Base-by-base conservation (phyloP, 1,140 invertebrate species). In the Drosophila gunungcola region DNA sequence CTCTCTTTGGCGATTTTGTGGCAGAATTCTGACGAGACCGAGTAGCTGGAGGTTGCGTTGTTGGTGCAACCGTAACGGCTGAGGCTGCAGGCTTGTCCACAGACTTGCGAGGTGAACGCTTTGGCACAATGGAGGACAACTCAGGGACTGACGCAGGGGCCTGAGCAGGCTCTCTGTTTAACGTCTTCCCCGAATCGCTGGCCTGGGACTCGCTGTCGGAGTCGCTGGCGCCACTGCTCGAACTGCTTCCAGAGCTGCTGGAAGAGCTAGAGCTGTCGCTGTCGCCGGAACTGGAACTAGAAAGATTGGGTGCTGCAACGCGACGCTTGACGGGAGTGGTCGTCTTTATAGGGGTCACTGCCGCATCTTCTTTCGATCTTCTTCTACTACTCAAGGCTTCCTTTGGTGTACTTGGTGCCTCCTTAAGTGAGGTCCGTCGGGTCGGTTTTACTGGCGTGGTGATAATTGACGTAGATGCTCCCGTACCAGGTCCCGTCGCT, bases 81-180 rank as follows among this genome's bases (percentile, higher is more conserved):
- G 38, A 13, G 4, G 25, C 53, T 75, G 43, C n/a, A 9, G 72
- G 69, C 27, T 91, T 88, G 34, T 90, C 86, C 45, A 86, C 25
- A 10, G 90, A 90, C 58, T 91, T 91, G 42, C 82, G 82, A 11
- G 90, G 80, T 43, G 86, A 79, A 56, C 90, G 82, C 57, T 90
- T 91, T 79, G 81, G 73, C 84, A 89, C 73, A 62, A 34, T 69
- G 13, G 76, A 62, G 60, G 83, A 7, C n/a, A 11, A 25, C 11
- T 39, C 0, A 2, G 65, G 34, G 1, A 62, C 10, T 7, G 45
- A n/a, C 21, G 46, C 25, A 45, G 43, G 7, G 34, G 46, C 32
- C 49, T 57, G 25, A 1, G 55, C 5, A 25, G 67, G 29, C 12
- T 69, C 56, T 16, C 41, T 67, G n/a, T 21, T 67, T 46, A 51